These are phyloP conservation scores for Crotalus tigris DNA, from an alignment of 2,113 vertebrate species.

Conservation along the genomic window DNA sequence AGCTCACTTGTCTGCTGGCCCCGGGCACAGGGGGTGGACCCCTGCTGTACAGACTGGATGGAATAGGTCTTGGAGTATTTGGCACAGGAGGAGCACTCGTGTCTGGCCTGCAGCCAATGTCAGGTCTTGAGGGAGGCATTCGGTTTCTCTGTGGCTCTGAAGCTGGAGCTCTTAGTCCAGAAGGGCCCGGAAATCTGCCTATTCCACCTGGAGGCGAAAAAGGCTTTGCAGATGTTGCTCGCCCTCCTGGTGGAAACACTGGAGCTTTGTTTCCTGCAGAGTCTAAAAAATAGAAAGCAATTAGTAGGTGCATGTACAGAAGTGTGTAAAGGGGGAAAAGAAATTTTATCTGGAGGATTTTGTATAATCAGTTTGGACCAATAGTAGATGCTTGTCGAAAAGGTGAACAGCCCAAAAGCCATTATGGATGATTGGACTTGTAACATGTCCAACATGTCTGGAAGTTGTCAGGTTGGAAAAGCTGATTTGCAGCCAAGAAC, in stretches of 20 bases:
- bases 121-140: conserved; percentile 67
- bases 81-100: conserved; percentile 78
- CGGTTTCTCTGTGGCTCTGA: conserved; percentile 77
- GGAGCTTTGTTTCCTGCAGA: conserved; percentile 76
- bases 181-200: conserved; percentile 70
- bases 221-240: conserved; percentile 73
- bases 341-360: fast-evolving
- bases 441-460: not conserved
- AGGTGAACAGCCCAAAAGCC: not conserved
- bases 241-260: conserved; percentile 80
- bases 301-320: not conserved
- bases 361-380: not conserved
- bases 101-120: conserved; percentile 73
- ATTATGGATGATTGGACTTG: not conserved
- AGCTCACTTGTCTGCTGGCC: conserved; percentile 65
- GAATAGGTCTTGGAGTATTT: conserved; percentile 79
- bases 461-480: not conserved
- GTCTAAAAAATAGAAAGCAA: conserved; percentile 67
- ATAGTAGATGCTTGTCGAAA: fast-evolving
- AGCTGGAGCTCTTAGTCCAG: conserved; percentile 62
- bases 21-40: conserved; percentile 70
- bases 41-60: conserved; percentile 67
- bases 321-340: no score
- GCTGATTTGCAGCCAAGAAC: fast-evolving
- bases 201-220: conserved; percentile 66